A percentile compares a stretch with the other conserved stretches of the same genome.
Conservation (phyloP, 2,797 vertebrate genomes). For the Acrocephalus scirpaceus region DNA sequence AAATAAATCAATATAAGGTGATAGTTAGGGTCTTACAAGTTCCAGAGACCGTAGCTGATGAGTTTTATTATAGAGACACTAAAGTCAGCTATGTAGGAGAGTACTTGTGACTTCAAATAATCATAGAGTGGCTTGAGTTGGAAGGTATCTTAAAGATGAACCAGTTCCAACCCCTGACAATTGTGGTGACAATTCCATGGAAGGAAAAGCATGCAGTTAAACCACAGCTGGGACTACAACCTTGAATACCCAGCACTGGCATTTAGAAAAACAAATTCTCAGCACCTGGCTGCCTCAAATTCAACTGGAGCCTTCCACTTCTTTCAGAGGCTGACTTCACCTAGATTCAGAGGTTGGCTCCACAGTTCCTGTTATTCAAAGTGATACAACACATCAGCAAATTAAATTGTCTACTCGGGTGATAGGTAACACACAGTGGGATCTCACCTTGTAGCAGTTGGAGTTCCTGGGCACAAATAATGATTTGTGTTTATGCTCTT, state of each 20-base stretch:
- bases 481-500: not conserved
- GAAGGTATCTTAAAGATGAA: not conserved
- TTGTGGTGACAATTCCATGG: not conserved
- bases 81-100: not conserved
- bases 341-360: not conserved
- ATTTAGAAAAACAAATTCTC: not conserved
- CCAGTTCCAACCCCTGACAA: not conserved
- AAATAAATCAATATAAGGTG: not conserved
- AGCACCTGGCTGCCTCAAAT: not conserved
- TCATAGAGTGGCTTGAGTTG: not conserved
- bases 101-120: not conserved
- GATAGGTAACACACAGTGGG: not conserved
- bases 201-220: not conserved
- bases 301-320: not conserved
- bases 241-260: not conserved
- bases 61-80: not conserved
- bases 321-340: not conserved
- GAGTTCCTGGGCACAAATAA: not conserved
- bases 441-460: not conserved
- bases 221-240: not conserved
- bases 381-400: not conserved
- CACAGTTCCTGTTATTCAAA: not conserved
- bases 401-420: not conserved
- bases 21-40: not conserved
- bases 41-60: not conserved